Base-by-base conservation (phyloP, 2,888 invertebrate genomes). In the Cosmia pyralina region DNA sequence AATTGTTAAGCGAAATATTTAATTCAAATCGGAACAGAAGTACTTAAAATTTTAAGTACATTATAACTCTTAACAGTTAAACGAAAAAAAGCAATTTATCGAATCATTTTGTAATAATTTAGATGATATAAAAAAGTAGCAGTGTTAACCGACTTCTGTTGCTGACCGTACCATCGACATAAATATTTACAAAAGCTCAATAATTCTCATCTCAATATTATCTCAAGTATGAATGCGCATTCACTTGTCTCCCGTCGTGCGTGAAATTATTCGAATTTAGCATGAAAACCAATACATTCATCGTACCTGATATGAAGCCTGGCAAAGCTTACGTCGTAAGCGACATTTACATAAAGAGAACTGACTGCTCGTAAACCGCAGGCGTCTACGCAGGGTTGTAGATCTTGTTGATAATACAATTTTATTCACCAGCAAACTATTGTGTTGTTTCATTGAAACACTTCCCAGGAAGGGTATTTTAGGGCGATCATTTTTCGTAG, bases 361-460 rank as follows among this genome's bases (percentile, higher is more conserved):
- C 78, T 86, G 93, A 93, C 92, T 90, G 89, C 82, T 89, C 90
- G 91, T 92, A 85, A 93, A 92, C 83, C 80, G 69, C 83, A 80
- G 75, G 80, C 86, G 87, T 85, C 80, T 81, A 82, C 77, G 83
- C 59, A 66, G 70, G 57, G 57, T 22, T 77, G 57, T 17, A 28
- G 28, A 38, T 34, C 17, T 15, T 53, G 48, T 63, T 71, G 58
- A 59, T 70, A 5, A 28, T 15, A 65, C n/a, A 69, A 77, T 57
- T 75, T 64, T 69, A 38, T 63, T 46, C 34, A 50, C 48, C 28
- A 64, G n/a, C 15, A 48, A 59, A 48, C 17, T 13, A 28, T 28
- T 63, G n/a, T 67, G 44, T 7, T 22, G 7, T 19, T 48, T 28
- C 0, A 34, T 8, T 34, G 5, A 63, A 63, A 34, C 8, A 41